Evolutionary conservation across 1,140 invertebrate genomes (phyloP).

Genomic region (Aphelenchoides avenae): DNA sequence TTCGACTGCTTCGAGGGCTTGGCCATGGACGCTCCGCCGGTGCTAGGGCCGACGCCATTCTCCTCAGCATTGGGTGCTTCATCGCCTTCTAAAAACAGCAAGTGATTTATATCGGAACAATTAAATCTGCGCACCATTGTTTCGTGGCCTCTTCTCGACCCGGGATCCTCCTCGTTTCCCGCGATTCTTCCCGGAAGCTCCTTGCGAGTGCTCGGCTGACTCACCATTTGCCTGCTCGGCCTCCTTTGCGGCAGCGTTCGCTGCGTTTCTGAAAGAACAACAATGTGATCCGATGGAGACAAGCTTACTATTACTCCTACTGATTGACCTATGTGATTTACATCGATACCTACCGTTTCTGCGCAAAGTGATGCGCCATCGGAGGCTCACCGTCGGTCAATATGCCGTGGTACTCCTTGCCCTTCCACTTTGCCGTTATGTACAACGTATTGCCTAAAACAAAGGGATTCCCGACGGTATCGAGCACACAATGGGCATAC

Average conservation of each 20-base stretch:
- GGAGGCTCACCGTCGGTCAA: slow-evolving; percentile 32
- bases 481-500: neutral
- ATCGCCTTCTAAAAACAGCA: neutral
- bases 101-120: neutral
- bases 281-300: neutral
- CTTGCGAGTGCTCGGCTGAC: neutral
- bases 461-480: neutral
- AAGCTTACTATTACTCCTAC: neutral
- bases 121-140: neutral
- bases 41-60: neutral
- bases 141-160: neutral
- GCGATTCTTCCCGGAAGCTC: neutral
- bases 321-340: too few species aligned
- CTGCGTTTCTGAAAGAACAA: neutral
- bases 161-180: neutral
- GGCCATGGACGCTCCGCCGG: too few species aligned
- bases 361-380: slow-evolving; percentile 24
- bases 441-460: slow-evolving; percentile 29
- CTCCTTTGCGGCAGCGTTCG: slow-evolving; percentile 7
- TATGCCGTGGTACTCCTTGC: slow-evolving; percentile 30
- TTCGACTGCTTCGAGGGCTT: too few species aligned
- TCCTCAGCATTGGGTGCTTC: neutral
- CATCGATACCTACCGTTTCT: slow-evolving; percentile 15
- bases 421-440: slow-evolving; percentile 35
- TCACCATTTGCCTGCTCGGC: neutral